Evolutionary conservation across 1,140 invertebrate genomes (phyloP), one percentile per base, ranked within the genome.

Genomic region (Hyposmocoma kahamanoa): DNA sequence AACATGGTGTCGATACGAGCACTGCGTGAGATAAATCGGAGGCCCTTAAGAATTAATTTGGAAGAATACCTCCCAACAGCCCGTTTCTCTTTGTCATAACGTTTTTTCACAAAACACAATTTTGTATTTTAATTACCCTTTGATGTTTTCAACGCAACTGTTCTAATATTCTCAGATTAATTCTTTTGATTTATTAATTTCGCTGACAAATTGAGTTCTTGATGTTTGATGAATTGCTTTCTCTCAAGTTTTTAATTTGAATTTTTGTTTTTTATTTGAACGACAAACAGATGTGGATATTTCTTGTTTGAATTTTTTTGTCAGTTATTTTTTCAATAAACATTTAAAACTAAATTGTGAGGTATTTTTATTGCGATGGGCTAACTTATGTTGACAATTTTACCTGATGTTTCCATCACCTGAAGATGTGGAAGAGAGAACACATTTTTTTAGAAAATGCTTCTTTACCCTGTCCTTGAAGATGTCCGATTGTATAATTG

Each of bases 41-140:
- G 56, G 53, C 64, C 64, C 65, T 75, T 69, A 72, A 58, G 64
- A 71, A 79, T 79, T 79, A 79, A 79, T 79, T 79, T 76, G 50
- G 64, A 62, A 64, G 64, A 68, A 68, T 63, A 62, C 65, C 59
- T 46, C 28, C 62, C 55, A 53, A 50, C 43, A 51, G 59, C 30
- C 66, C 61, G 64, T 72, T 70, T 67, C 62, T 74, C 71, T 65
- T 74, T 74, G 62, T 72, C 66, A 69, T 72, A 69, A 62, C 47
- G 62, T 61, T 68, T 64, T 69, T 43, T 28, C 24, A 10, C 19
- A 50, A 60, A 62, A 57, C 55, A 66, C 57, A 54, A 44, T 62
- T 72, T 59, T 53, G 59, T 67, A n/a, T 61, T 60, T 58, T 66
- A 72, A 72, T 72, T 69, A 64, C 59, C 50, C 43, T 53, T 52